Conservation (phyloP, 2,888 invertebrate genomes). For the Myopa testacea region DNA sequence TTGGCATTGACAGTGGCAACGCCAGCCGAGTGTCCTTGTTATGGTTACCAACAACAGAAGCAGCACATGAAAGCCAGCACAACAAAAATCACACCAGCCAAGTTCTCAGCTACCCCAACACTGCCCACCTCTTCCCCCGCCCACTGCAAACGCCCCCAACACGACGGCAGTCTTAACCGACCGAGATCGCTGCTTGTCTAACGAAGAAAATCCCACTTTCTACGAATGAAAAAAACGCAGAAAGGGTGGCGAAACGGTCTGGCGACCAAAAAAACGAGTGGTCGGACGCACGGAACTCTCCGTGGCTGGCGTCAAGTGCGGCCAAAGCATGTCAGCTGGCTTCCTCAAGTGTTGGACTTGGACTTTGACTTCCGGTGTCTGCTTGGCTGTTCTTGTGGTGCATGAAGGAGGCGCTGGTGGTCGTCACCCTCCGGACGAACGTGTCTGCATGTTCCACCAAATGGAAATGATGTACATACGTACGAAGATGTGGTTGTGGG, state of each 20-base stretch:
- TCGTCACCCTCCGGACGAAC: not conserved
- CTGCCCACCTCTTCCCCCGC: constrained; percentile 1
- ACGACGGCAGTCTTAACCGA: constrained; percentile 5
- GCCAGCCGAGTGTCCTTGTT: constrained; percentile 45
- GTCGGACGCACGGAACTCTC: constrained; percentile 2
- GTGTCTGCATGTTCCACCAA: not conserved
- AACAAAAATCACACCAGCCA: constrained; percentile 40
- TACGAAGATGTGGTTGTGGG: constrained; percentile 5
- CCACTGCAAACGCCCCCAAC: constrained; percentile 13
- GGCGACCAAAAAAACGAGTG: constrained; percentile 3
- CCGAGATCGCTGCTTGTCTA: constrained; percentile 27
- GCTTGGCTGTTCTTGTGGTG: constrained; percentile 11
- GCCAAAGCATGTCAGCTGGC: constrained; percentile 44
- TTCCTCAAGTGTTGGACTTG: constrained; percentile 49
- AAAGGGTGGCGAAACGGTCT: constrained; percentile 13
- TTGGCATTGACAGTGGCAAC: constrained; percentile 48
- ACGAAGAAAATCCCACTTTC: constrained; percentile 30
- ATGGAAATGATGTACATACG: constrained; percentile 22
- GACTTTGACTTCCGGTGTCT: constrained; percentile 57
- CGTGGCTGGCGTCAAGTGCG: constrained; percentile 24
- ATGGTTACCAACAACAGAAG: constrained; percentile 30
- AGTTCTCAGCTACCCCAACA: constrained; percentile 39
- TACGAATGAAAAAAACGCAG: not conserved
- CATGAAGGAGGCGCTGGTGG: constrained; percentile 7
- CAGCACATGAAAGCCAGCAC: constrained; percentile 37